Base-by-base conservation (phyloP, 1,140 invertebrate species). In the Sinella curviseta region DNA sequence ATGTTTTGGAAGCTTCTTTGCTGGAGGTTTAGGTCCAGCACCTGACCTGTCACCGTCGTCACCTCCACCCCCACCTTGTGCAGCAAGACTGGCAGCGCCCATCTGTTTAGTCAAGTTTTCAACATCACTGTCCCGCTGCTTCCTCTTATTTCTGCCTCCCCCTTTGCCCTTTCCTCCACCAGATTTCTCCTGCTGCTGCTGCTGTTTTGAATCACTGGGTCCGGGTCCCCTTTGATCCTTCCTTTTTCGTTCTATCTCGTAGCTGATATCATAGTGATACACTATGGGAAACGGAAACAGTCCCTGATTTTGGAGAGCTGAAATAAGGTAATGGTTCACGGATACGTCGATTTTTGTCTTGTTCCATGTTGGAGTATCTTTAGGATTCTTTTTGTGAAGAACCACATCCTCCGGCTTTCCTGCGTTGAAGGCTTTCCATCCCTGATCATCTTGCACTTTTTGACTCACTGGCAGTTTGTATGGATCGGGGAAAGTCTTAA, bases 241-340 rank as follows among this genome's bases (percentile, higher is more conserved):
- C 39, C 39, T 48, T 48, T 48, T 48, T 20, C 39, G 39, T 8
- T 48, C 39, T 8, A 65, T 26, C 24, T 65, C 26, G 57, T n/a
- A 65, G 16, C 4, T 65, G 57, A 65, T 65, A 26, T 65, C 57
- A n/a, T 65, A 65, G n/a, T 70, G 65, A 33, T 70, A 70, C 2
- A 70, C 30, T 8, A 30, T 31, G 4, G 65, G 31, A 33, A 70
- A 31, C 14, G 65, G 26, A 33, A 70, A 70, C 12, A 30, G 8
- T 33, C 24, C 24, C 14, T 4, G 26, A 30, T 33, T 33, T 33
- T 31, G 8, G n/a, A 1, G 8, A 4, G 65, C 30, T 31, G 3
- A 4, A 17, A 70, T 33, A 14, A 31, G 8, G 24, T 31, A 70
- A 33, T 70, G 31, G 31, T 70, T 70, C 12, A 70, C 28, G 26